Percentiles rank a stretch among this genome's conserved stretches.
Evolutionary conservation across 2,113 vertebrate genomes (phyloP).

Genomic region (Petrocephalus microphthalmus): DNA sequence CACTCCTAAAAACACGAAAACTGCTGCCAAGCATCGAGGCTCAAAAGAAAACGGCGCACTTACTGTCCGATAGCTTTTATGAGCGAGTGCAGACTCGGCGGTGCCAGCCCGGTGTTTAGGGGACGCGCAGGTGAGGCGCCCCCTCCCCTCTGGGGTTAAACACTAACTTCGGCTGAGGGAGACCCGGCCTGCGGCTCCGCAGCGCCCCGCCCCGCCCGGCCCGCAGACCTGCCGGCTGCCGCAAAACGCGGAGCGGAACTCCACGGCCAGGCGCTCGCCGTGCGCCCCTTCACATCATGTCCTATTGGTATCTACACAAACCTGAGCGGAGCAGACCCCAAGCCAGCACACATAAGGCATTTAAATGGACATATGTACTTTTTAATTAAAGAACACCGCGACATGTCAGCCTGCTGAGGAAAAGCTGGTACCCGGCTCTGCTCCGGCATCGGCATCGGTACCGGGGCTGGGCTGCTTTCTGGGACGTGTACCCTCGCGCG

Average conservation of each 20-base stretch:
- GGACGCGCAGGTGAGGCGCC: constrained; percentile 1
- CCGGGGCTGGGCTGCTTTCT: no score
- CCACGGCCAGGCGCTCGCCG: no score
- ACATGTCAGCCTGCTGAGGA: no score
- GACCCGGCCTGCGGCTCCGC: not conserved
- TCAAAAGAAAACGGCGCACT: not conserved
- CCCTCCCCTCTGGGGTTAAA: not conserved
- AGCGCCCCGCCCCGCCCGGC: not conserved
- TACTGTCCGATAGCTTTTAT: not conserved
- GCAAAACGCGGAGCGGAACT: constrained; percentile 13
- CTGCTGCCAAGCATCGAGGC: not conserved
- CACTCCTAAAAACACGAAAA: not conserved
- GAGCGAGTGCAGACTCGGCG: not conserved
- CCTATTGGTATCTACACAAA: no score
- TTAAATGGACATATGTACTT: no score
- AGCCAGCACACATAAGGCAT: not conserved
- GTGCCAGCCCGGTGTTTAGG: not conserved
- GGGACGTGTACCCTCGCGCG: not conserved
- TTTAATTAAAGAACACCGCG: no score
- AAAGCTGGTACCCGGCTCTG: no score
- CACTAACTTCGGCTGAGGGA: not conserved
- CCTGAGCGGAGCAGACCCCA: no score
- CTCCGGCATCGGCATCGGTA: no score
- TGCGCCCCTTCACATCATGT: not conserved
- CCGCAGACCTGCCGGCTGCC: not conserved